Base-by-base conservation (phyloP, 2,888 invertebrate species). In the Sclerodermus sp. region DNA sequence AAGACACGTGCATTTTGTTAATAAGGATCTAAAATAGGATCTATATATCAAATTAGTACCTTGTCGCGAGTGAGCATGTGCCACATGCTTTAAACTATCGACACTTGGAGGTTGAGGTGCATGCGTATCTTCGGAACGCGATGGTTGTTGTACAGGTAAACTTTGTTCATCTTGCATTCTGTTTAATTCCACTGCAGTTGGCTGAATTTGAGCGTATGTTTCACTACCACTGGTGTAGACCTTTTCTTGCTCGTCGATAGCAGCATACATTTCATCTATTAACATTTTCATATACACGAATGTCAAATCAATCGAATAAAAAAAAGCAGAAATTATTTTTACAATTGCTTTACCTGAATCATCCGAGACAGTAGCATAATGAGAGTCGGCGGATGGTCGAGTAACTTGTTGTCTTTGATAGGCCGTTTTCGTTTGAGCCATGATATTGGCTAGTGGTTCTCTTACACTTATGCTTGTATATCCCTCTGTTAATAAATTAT, bases 401-500 rank as follows among this genome's bases (percentile, higher is more conserved):
- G 62, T 47, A 12, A 64, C 51, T 49, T 72, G 71, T 14, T 71
- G 70, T 55, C 73, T 71, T 55, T 81, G 80, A 49, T 73, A 75
- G 40, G 80, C 74, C 14, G 68, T 70, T 60, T 79, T 76, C 0
- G 87, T 86, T 74, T 86, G 85, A 42, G 86, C 87, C 60, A 89
- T 84, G 57, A 89, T 87, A 71, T 87, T 87, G 2, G 92, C 91
- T 54, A 94, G 79, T 1, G 94, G 94, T 76, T 93, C 93, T 14
- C 93, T 83, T 1, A 94, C 94, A 59, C 92, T 93, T 63, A 93
- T 93, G 71, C 93, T 93, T 0, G 93, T 93, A 75, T 94, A 94
- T 40, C 93, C 93, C 82, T 93, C 92, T 91, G 79, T 23, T 81
- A 79, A 70, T 13, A 51, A 47, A 14, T 34, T 3, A 12, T n/a